Conservation (phyloP, 2,113 vertebrate species). For the Alexandromys fortis region DNA sequence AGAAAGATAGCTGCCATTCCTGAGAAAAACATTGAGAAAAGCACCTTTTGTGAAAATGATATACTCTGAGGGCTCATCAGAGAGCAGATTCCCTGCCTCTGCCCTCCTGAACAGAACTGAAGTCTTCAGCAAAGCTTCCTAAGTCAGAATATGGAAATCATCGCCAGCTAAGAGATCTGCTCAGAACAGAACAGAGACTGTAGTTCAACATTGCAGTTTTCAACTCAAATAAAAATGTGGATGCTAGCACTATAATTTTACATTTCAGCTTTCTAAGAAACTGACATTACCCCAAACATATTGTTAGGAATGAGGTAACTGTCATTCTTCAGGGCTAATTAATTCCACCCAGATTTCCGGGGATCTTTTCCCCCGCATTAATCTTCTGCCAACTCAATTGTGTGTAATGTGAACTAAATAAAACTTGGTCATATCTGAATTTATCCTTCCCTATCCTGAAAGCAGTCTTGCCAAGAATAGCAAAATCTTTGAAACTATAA, state of each 20-base stretch:
- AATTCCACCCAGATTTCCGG: conserved; percentile 52
- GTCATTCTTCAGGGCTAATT: conserved; percentile 61
- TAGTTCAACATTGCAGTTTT: not conserved
- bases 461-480: conserved; percentile 39
- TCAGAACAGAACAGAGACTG: not conserved
- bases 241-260: conserved; percentile 18
- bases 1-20: too few relatives aligned
- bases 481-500: conserved; percentile 37
- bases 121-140: not conserved
- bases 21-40: not conserved
- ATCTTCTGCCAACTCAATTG: conserved; percentile 32
- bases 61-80: not conserved
- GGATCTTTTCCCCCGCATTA: not conserved
- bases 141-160: not conserved
- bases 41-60: not conserved
- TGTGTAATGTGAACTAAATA: conserved; percentile 47
- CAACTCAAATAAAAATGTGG: conserved; percentile 11
- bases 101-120: not conserved
- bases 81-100: not conserved
- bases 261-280: conserved; percentile 63
- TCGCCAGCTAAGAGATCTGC: conserved; percentile 1
- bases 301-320: conserved; percentile 45
- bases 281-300: conserved; percentile 67
- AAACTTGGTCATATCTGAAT: conserved; percentile 51
- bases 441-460: not conserved